These are phyloP conservation scores for Palloptera scutellata DNA, from an alignment of 2,888 invertebrate genomes.

Conservation along the genomic window DNA sequence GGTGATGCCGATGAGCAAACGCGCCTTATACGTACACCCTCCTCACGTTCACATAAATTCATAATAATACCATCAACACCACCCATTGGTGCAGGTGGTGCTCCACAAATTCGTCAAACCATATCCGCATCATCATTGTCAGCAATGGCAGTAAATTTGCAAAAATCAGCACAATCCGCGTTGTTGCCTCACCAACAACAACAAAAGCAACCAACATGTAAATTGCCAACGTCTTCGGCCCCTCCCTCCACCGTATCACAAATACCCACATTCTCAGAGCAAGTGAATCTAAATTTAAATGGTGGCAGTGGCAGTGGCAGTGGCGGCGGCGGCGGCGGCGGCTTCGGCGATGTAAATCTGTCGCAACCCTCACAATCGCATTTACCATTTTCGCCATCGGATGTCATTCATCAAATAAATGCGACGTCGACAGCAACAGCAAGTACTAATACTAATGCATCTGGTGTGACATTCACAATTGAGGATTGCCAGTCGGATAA, in stretches of 20 bases:
- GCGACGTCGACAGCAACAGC: slow-evolving; percentile 21
- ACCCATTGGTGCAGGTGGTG: slow-evolving; percentile 19
- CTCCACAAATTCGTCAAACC: slow-evolving; percentile 45
- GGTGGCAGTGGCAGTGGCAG: slow-evolving; percentile 33
- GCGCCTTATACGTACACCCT: slow-evolving; percentile 55
- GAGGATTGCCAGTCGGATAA: slow-evolving; percentile 45
- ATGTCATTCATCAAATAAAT: slow-evolving; percentile 38
- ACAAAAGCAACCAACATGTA: slow-evolving; percentile 38
- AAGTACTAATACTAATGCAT: slow-evolving; percentile 17
- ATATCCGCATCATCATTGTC: slow-evolving; percentile 51
- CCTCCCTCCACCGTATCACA: slow-evolving; percentile 17
- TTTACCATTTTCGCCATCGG: slow-evolving; percentile 33
- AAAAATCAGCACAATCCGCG: slow-evolving; percentile 33
- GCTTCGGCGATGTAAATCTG: background rate
- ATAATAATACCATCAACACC: slow-evolving; percentile 59
- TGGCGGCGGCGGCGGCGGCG: slow-evolving; percentile 29
- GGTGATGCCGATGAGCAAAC: slow-evolving; percentile 56
- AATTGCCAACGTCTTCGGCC: slow-evolving; percentile 32
- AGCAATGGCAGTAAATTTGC: slow-evolving; percentile 45
- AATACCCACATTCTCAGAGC: background rate
- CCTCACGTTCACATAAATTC: slow-evolving; percentile 57
- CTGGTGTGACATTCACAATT: slow-evolving; percentile 45
- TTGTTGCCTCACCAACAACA: slow-evolving; percentile 29
- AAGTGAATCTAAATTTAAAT: slow-evolving; percentile 6
- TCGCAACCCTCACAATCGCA: slow-evolving; percentile 27